Base-by-base conservation (phyloP, 2,888 invertebrate species). In the Pasiphila rectangulata region DNA sequence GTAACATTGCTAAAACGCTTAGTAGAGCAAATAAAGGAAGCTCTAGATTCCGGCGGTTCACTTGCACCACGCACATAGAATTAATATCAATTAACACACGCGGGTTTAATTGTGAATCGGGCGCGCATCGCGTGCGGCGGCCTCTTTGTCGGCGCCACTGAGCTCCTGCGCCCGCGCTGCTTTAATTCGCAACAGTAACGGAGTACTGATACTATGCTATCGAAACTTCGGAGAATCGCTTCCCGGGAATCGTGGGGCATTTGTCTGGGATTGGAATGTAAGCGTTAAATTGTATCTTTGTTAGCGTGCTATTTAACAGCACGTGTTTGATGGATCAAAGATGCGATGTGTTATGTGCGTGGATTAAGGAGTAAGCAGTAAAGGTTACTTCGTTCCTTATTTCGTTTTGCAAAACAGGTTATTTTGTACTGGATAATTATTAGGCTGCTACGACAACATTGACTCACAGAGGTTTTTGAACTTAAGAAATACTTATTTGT, bases 81-180 rank as follows among this genome's bases (percentile, higher is more conserved):
- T 88, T 88, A 87, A 85, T 86, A 84, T 81, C 86, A 88, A 87
- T 88, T 88, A 87, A 84, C 86, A 83, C 85, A 86, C 85, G 80
- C 86, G 77, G 83, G 78, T 83, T 83, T 87, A 87, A 87, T 87
- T 84, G 85, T 84, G 85, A 82, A 81, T 83, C 84, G 79, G 79
- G 82, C 73, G 70, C 69, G 74, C 76, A 73, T 84, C 85, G 86
- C 87, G 86, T 86, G 87, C 83, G 83, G 85, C 86, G 85, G 83
- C 68, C 60, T 63, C 85, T 88, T 88, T 88, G 88, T 83, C 83
- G 85, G 86, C 72, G 56, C 61, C 63, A 72, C 65, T 69, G 72
- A 73, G 66, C 69, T 37, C 41, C 39, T 65, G 66, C 61, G 62
- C 64, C 64, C 65, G 75, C 76, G 78, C 72, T 57, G 59, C 69